These are phyloP conservation scores for Phymastichus coffea DNA, from an alignment of 1,140 invertebrate genomes.

Conservation along the genomic window DNA sequence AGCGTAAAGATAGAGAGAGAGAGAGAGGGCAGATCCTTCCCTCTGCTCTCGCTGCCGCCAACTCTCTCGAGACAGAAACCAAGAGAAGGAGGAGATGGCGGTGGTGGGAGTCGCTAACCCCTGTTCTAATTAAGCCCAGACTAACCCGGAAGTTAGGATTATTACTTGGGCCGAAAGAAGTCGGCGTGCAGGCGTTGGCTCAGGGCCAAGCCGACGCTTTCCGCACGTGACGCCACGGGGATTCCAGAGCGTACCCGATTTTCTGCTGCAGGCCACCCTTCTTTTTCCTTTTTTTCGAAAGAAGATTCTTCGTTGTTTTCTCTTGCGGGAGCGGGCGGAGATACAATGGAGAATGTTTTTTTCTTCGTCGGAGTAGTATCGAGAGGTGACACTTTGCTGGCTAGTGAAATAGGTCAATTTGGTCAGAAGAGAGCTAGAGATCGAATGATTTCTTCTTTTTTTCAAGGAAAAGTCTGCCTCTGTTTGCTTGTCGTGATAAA, in stretches of 20 bases:
- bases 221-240: slow-evolving; percentile 16
- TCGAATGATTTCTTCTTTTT: too few relatives aligned
- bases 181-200: slow-evolving; percentile 34
- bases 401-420: slow-evolving; percentile 6
- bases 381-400: not conserved
- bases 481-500: too few relatives aligned
- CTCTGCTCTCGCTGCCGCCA: too few relatives aligned
- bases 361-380: not conserved
- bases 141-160: slow-evolving; percentile 55
- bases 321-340: not conserved
- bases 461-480: too few relatives aligned
- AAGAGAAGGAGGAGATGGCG: slow-evolving; percentile 20
- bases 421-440: too few relatives aligned
- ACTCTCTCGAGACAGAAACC: too few relatives aligned
- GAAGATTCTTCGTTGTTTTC: not conserved
- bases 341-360: slow-evolving; percentile 3
- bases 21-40: not conserved
- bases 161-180: slow-evolving; percentile 48
- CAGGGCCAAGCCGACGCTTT: slow-evolving; percentile 35
- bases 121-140: slow-evolving; percentile 52
- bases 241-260: slow-evolving; percentile 19
- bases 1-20: not conserved
- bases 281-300: not conserved
- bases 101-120: slow-evolving; percentile 38
- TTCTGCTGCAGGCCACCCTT: not conserved